Evolutionary conservation across 2,888 invertebrate species (phyloP), one percentile per base, ranked within the genome.

Genomic region (Melanostoma mellinum): DNA sequence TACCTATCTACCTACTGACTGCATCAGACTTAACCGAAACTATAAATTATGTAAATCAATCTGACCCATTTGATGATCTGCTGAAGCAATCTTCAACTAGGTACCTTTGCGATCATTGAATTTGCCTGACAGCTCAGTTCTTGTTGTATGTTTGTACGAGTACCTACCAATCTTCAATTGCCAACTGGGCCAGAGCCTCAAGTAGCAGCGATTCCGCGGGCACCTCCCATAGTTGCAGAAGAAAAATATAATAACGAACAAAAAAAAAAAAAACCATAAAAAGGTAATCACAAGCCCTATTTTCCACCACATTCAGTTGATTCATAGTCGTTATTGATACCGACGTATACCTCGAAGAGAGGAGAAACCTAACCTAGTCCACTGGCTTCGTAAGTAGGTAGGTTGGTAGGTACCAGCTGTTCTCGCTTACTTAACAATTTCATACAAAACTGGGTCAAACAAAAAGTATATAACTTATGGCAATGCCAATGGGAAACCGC

Each of bases 361-460:
- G 32, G 2, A 48, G 42, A 44, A 68, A 68, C 61, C 36, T n/a
- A 61, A 68, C 48, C 60, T 42, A 33, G 36, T 9, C 56, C 44
- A 58, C 61, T 10, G 20, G 56, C n/a, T 35, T 9, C 32, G 10
- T n/a, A 53, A 36, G 10, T 58, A 42, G 38, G 10, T 46, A 61
- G 20, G 20, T 55, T 10, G 61, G 46, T 35, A 6, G 46, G 9
- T 40, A 10, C 4, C 61, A 65, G 75, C 69, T 55, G 60, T 81
- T 76, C 58, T 71, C 52, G 80, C 75, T 71, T 60, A 46, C 65
- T 67, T 42, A 72, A 67, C 81, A 56, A 61, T 76, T 72, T 67
- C 53, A 75, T 40, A 56, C 6, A 35, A 74, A 82, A 77, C 67
- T 82, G 52, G 81, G 81, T 77, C 73, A 82, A 63, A 36, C 65